Conservation (phyloP, 2,797 vertebrate species). For the Scarus forsteni region DNA sequence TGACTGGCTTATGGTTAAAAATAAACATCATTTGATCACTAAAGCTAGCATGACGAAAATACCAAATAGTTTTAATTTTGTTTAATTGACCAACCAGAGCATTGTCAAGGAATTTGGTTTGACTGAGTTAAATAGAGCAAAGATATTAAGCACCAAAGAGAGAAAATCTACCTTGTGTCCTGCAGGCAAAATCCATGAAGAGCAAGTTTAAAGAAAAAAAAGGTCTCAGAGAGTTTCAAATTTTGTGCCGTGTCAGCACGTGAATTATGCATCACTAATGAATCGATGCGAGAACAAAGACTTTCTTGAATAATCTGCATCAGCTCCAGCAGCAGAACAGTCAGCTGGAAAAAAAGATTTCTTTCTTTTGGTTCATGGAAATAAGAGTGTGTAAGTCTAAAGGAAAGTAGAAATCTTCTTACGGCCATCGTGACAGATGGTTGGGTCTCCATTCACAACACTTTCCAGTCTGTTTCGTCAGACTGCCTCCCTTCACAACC, state of each 20-base stretch:
- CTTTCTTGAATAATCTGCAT: constrained; percentile 32
- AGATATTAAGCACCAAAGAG: background rate
- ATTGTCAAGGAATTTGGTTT: background rate
- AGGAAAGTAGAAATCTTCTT: constrained; percentile 57
- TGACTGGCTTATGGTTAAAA: background rate
- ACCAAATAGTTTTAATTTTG: background rate
- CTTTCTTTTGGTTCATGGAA: constrained; percentile 35
- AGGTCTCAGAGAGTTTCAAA: background rate
- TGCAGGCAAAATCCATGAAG: background rate
- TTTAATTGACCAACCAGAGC: background rate
- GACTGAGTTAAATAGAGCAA: background rate
- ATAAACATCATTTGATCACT: background rate
- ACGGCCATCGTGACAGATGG: constrained; percentile 70
- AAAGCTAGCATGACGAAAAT: background rate
- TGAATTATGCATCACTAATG: constrained; percentile 27
- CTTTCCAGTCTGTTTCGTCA: constrained; percentile 68
- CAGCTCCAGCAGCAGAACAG: constrained; percentile 25
- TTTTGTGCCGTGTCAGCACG: constrained; percentile 17
- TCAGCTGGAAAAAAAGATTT: constrained; percentile 24
- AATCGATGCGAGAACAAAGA: constrained; percentile 34
- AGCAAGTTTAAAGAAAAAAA: background rate
- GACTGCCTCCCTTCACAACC: constrained; percentile 68
- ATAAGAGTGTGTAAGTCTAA: constrained; percentile 36
- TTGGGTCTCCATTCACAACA: constrained; percentile 68
- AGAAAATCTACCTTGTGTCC: background rate